These are phyloP conservation scores for Napeogenes sylphis DNA, from an alignment of 2,888 invertebrate genomes.

Conservation along the genomic window DNA sequence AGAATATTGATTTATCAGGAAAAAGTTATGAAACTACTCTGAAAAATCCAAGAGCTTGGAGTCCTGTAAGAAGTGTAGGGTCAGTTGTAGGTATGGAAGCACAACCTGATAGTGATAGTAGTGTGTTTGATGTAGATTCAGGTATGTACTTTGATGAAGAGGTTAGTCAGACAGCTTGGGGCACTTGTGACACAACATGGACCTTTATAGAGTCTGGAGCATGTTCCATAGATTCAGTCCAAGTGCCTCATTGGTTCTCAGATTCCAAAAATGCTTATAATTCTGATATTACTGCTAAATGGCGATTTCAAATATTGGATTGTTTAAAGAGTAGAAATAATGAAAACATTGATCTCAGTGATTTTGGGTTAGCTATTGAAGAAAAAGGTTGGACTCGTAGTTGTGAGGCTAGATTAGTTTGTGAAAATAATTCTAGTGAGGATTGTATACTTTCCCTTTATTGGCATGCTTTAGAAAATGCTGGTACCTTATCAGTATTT, in stretches of 20 bases:
- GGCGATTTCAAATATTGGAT: constrained; percentile 85
- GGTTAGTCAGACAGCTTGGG: constrained; percentile 85
- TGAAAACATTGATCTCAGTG: constrained; percentile 71
- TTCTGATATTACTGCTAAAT: constrained; percentile 82
- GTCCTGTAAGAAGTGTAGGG: constrained; percentile 91
- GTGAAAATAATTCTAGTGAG: constrained; percentile 77
- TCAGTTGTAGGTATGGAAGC: constrained; percentile 90
- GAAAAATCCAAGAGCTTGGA: constrained; percentile 91
- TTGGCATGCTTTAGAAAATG: constrained; percentile 86
- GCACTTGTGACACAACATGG: constrained; percentile 89
- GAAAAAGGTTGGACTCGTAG: constrained; percentile 91
- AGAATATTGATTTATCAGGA: constrained; percentile 76
- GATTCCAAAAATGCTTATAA: constrained; percentile 79
- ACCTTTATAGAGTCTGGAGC: constrained; percentile 89
- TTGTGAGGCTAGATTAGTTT: constrained; percentile 85
- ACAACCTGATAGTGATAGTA: constrained; percentile 90
- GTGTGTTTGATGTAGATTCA: constrained; percentile 88
- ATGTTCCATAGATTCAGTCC: constrained; percentile 83
- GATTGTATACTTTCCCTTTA: constrained; percentile 89
- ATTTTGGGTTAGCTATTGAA: constrained; percentile 88
- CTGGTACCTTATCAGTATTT: constrained; percentile 85
- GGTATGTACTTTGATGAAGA: constrained; percentile 90
- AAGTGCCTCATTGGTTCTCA: constrained; percentile 87
- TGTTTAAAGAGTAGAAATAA: constrained; percentile 80
- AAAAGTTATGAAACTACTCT: constrained; percentile 84